Evolutionary conservation across 2,113 vertebrate genomes (phyloP).

Genomic region (Anarrhichthys ocellatus): DNA sequence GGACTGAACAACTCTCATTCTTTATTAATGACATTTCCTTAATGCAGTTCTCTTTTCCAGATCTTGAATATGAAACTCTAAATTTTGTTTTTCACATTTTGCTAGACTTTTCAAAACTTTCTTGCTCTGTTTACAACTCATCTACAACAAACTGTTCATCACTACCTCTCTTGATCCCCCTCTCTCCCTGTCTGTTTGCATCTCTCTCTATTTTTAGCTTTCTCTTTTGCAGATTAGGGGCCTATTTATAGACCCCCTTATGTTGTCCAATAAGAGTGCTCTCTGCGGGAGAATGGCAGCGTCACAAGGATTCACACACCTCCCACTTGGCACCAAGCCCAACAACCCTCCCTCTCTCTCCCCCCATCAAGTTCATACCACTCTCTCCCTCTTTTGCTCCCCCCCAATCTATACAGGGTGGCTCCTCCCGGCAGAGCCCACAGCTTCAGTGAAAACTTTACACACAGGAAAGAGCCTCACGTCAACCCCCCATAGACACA

Average conservation of each 20-base stretch:
- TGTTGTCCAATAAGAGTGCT: slow-evolving; percentile 70
- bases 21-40: neutral
- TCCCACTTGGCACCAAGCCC: slow-evolving; percentile 64
- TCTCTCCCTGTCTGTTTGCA: slow-evolving; percentile 42
- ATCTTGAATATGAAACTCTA: neutral
- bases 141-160: slow-evolving; percentile 25
- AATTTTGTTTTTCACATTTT: neutral
- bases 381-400: slow-evolving; percentile 28
- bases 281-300: slow-evolving; percentile 54
- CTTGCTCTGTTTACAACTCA: neutral
- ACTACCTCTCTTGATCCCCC: slow-evolving; percentile 24
- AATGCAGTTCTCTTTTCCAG: neutral
- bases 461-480: slow-evolving; percentile 59
- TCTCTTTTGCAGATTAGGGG: slow-evolving; percentile 72
- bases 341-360: slow-evolving; percentile 15
- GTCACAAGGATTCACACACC: slow-evolving; percentile 71
- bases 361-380: slow-evolving; percentile 13
- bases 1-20: neutral
- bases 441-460: slow-evolving; percentile 73
- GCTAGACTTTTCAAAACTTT: slow-evolving; percentile 17
- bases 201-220: slow-evolving; percentile 75
- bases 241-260: slow-evolving; percentile 76
- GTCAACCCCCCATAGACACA: slow-evolving; percentile 28
- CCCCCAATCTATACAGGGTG: slow-evolving; percentile 38
- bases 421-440: slow-evolving; percentile 58